A percentile compares a stretch with the other conserved stretches of the same genome.
Evolutionary conservation across 2,113 vertebrate genomes (phyloP).

Genomic region (Ranitomeya imitator): DNA sequence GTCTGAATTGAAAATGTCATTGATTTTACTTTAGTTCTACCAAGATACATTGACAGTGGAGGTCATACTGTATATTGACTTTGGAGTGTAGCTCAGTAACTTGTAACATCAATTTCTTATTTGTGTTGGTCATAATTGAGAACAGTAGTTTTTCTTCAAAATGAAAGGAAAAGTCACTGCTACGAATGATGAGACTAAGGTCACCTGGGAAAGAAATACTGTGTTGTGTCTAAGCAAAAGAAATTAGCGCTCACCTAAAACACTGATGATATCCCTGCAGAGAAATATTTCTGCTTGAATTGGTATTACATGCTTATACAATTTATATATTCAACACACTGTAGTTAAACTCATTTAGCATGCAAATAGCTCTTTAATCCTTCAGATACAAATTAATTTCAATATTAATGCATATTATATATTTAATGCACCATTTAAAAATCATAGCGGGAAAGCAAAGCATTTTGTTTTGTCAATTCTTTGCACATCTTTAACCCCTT

Average conservation of each 20-base stretch:
- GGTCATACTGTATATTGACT: constrained; percentile 51
- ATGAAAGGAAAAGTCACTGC: constrained; percentile 14
- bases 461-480: not conserved
- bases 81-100: constrained; percentile 38
- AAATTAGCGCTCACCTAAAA: constrained; percentile 34
- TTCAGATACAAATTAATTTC: constrained; percentile 38
- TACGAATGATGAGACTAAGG: constrained; percentile 29
- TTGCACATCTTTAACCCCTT: no score
- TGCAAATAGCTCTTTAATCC: constrained; percentile 43
- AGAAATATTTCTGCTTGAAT: constrained; percentile 26
- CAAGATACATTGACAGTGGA: constrained; percentile 50
- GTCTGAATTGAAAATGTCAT: constrained; percentile 26
- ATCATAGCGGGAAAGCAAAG: constrained; percentile 12
- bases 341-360: constrained; percentile 32
- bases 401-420: constrained; percentile 26
- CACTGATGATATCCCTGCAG: constrained; percentile 30
- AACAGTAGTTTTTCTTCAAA: constrained; percentile 40
- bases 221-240: constrained; percentile 29
- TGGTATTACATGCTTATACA: constrained; percentile 1
- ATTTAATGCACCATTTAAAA: constrained; percentile 30
- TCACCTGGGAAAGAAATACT: constrained; percentile 28
- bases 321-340: constrained; percentile 18
- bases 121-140: constrained; percentile 29
- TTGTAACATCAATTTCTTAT: constrained; percentile 50
- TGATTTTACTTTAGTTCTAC: constrained; percentile 52